Base-by-base conservation (phyloP, 1,140 invertebrate genomes). In the Vollenhovia emeryi region DNA sequence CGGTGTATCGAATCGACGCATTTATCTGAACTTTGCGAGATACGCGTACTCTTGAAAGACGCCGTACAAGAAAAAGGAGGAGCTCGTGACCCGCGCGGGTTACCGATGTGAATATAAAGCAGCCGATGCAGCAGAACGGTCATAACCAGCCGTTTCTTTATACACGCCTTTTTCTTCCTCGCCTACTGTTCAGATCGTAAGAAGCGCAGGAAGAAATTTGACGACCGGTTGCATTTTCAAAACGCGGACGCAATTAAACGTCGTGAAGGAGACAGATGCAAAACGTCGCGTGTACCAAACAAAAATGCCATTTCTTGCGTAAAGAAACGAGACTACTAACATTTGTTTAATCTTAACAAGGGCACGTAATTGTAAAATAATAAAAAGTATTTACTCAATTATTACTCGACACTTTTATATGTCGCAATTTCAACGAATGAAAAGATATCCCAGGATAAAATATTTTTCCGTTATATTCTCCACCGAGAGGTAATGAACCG, bases 41-140 rank as follows among this genome's bases (percentile, higher is more conserved):
- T 75, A 76, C 15, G 43, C 68, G 36, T 52, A 80, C n/a, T 75
- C 43, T 18, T 50, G 64, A 24, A 71, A 79, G 66, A 79, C 30
- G 40, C 76, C 40, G 21, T 66, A 21, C 9, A 30, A 30, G 48
- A 75, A 74, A 87, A 85, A 79, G 48, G 40, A 89, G 45, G 78
- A 89, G 52, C 75, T 79, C 30, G 74, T 87, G 84, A 86, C 45
- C 68, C 40, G n/a, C n/a, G n/a, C n/a, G n/a, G 55, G 30, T 62
- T 86, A 69, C 73, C 45, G 60, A 62, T 52, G 60, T 24, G 87
- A 89, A 87, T 89, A 89, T 89, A 87, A 89, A 89, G 43, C 78
- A 85, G 40, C 43, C 66, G n/a, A 59, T n/a, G 30, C 71, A 64
- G 21, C 52, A 45, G 60, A 84, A 84, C 59, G 55, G 68, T 89